A percentile compares a stretch with the other conserved stretches of the same genome.
phyloP scores from a whole-genome alignment of 2,113 vertebrate genomes.

The Phainopepla nitens region DNA sequence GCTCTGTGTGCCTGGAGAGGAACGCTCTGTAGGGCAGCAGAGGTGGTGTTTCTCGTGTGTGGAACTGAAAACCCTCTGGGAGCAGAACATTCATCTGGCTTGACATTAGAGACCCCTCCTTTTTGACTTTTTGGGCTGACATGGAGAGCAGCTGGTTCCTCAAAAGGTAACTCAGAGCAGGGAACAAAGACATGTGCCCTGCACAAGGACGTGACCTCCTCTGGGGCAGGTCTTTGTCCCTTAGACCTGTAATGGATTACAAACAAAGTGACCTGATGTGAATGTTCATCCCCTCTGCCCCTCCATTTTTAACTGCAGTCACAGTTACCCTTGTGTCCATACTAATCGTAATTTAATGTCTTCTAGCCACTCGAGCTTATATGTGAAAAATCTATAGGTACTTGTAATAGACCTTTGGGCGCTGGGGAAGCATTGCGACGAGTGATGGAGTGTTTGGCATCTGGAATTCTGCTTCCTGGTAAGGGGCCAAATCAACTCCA shows the following conservation, averaged over 20 bases:
- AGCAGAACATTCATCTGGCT: neutral
- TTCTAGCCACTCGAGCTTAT: conserved; percentile 96
- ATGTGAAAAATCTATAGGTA: conserved; percentile 99
- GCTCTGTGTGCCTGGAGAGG: neutral
- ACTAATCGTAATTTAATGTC: conserved; percentile 74
- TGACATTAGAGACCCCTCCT: neutral
- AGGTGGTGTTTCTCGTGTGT: neutral
- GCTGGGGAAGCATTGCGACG: conserved; percentile 95
- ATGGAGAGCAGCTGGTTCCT: neutral
- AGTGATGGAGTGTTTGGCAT: conserved; percentile 98
- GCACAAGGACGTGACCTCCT: neutral
- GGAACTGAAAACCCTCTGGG: neutral
- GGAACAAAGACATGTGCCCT: neutral
- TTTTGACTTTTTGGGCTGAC: neutral
- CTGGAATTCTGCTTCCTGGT: conserved; percentile 96
- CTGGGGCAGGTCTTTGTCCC: neutral
- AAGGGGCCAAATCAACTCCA: conserved; percentile 54
- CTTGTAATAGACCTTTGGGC: conserved; percentile 95
- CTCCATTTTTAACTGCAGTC: conserved; percentile 63
- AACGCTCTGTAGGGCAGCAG: neutral
- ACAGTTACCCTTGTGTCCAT: conserved; percentile 64
- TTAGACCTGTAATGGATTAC: neutral
- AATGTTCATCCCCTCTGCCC: neutral
- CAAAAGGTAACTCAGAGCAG: neutral
- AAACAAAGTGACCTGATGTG: neutral